Evolutionary conservation across 2,797 vertebrate species (phyloP), one percentile per base, ranked within the genome.

Genomic region (Parambassis ranga): DNA sequence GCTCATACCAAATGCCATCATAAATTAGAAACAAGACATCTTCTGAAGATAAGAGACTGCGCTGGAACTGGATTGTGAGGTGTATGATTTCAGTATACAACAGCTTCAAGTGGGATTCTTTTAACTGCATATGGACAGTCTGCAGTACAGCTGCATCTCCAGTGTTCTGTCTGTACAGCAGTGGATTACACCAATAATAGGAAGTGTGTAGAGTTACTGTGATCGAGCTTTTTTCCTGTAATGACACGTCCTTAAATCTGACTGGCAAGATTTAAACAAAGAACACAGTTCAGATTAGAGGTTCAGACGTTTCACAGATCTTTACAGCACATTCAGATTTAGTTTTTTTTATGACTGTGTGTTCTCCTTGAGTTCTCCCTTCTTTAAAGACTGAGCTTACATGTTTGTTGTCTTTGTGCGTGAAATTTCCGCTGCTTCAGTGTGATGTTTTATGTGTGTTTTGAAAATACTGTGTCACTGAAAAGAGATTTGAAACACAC

Each of bases 1-100:
- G 1, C 38, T 64, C 41, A 3, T 24, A 30, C 50, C 24, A 37
- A 79, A 83, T 47, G 59, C 49, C 56, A 67, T 13, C 7, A 44
- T 57, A 42, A 69, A 77, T 77, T 56, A 57, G 28, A 48, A 64
- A 38, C 31, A 11, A 47, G 37, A 31, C 44, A 16, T 76, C 32
- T 20, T 44, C 6, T 37, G 1, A 6, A 78, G 59, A 62, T 71
- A 62, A 50, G 16, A 10, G 48, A 26, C 37, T 64, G 19, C 28
- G 26, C 20, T 60, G 24, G 32, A 39, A 55, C 24, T 20, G 24
- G 51, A 47, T 20, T 48, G 22, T 9, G 41, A 65, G 31, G 16
- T 57, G 46, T 73, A 64, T 53, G 49, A 50, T 72, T 68, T 47
- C 65, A 53, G 8, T 10, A 8, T 22, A 14, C 4, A 32, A 11